phyloP scores from a whole-genome alignment of 2,888 invertebrate species.

The Syrphus vitripennis region DNA sequence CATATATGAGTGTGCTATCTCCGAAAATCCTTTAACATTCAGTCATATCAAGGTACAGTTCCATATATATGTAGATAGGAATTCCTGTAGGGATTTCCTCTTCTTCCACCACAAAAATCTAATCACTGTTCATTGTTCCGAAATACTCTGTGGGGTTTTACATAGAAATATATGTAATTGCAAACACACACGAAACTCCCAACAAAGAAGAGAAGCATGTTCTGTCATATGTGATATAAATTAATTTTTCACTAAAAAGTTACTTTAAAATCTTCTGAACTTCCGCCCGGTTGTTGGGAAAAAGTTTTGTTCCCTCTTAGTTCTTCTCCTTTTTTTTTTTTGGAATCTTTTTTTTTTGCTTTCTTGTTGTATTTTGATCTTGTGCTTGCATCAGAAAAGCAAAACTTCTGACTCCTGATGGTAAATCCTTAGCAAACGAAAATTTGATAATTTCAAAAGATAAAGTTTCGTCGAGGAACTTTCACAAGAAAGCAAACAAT shows the following conservation, averaged over 20 bases:
- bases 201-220: neutral
- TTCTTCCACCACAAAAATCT: constrained; percentile 41
- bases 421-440: constrained; percentile 55
- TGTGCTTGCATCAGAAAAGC: neutral
- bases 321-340: neutral
- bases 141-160: neutral
- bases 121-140: constrained; percentile 44
- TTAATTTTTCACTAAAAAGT: constrained; percentile 44
- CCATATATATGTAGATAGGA: neutral
- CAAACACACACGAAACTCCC: constrained; percentile 4
- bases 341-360: neutral
- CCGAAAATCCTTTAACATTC: neutral
- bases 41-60: neutral
- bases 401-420: constrained; percentile 45
- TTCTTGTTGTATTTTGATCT: neutral
- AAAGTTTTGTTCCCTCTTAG: neutral
- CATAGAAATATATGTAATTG: neutral
- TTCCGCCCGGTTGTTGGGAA: neutral
- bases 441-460: constrained; percentile 47
- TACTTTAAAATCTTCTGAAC: constrained; percentile 15
- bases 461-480: constrained; percentile 28
- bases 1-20: neutral
- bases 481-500: constrained; percentile 44
- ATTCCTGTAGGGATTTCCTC: constrained; percentile 23
- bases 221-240: constrained; percentile 11